Percentiles rank a stretch among this genome's conserved stretches.
Conservation (phyloP, 2,113 vertebrate species). For the Neolamprologus hecqui region DNA sequence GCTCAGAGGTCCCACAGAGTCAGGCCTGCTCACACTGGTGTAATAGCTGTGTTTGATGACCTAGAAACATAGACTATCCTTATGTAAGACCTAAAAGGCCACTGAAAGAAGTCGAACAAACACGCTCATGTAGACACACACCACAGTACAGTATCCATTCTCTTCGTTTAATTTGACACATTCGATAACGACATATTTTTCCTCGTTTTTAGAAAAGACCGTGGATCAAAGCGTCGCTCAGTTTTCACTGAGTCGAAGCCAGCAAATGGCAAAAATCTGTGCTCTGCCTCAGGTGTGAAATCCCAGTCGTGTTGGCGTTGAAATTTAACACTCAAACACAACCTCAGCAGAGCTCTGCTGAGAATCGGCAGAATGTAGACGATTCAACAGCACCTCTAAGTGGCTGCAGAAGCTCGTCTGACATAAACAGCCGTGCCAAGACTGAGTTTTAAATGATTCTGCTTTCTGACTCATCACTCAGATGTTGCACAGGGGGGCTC, state of each 20-base stretch:
- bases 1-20: conserved; percentile 19
- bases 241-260: not conserved
- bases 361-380: conserved; percentile 45
- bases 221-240: not conserved
- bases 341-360: not conserved
- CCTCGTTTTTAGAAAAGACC: not conserved
- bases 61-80: conserved; percentile 45
- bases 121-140: not conserved
- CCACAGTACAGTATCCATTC: not conserved
- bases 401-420: conserved; percentile 35
- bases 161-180: not conserved
- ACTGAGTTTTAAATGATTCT: not conserved
- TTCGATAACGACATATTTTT: not conserved
- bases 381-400: conserved; percentile 66
- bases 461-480: not conserved
- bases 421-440: not conserved
- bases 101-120: not conserved
- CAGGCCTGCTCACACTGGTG: conserved; percentile 39
- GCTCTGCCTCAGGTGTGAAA: conserved; percentile 27
- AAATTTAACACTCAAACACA: conserved; percentile 24
- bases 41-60: conserved; percentile 45
- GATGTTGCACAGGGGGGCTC: not conserved
- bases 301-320: conserved; percentile 21
- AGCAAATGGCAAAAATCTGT: conserved; percentile 16
- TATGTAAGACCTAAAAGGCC: conserved; percentile 23